Conservation (phyloP, 2,113 vertebrate genomes). For the Hemiprocne comata region DNA sequence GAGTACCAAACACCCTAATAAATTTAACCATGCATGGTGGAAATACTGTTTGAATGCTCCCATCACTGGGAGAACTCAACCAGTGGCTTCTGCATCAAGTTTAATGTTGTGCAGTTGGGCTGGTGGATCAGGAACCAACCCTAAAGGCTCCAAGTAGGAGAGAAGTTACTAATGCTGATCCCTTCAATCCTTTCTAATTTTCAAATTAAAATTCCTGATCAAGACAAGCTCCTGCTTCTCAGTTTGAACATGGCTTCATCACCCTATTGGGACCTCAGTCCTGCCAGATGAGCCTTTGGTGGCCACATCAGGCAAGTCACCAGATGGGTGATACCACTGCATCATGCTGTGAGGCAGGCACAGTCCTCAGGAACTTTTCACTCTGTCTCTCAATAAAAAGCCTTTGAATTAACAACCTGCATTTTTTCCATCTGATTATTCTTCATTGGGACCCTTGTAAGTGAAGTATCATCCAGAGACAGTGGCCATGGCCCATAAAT, state of each 20-base stretch:
- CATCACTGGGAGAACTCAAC: neutral
- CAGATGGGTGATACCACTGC: neutral
- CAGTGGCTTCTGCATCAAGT: neutral
- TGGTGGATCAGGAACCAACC: neutral
- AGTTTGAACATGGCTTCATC: neutral
- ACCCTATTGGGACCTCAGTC: neutral
- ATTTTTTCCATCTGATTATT: constrained; percentile 47
- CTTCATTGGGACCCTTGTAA: constrained; percentile 22
- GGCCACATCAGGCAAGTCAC: neutral
- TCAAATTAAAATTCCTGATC: neutral
- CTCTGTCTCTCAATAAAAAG: neutral
- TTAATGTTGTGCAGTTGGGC: neutral
- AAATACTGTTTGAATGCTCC: neutral
- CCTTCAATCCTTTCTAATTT: no score
- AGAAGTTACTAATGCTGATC: neutral
- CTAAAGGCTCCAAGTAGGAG: neutral
- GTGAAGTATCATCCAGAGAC: constrained; percentile 63
- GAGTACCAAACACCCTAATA: neutral
- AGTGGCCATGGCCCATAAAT: constrained; percentile 66
- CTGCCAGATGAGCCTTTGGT: neutral
- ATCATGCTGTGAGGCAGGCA: neutral
- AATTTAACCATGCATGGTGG: neutral
- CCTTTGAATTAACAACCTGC: neutral
- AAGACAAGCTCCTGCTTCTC: neutral
- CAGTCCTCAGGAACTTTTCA: neutral